Evolutionary conservation across 2,113 vertebrate species (phyloP).

Genomic region (Bettongia penicillata): DNA sequence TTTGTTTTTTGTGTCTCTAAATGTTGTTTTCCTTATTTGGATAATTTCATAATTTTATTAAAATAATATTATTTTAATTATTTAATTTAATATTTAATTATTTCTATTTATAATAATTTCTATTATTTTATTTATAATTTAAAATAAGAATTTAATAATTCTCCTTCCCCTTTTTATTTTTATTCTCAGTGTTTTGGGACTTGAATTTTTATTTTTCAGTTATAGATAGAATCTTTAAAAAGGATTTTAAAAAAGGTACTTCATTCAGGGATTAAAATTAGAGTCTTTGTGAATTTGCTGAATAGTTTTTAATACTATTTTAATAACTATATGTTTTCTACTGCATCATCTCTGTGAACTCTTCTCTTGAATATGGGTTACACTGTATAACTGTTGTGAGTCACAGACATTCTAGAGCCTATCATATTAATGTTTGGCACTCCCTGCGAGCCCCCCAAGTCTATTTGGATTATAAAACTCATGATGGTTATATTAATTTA

Average conservation of each 20-base stretch:
- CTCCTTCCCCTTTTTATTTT: background rate
- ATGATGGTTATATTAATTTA: constrained; percentile 63
- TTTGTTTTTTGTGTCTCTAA: background rate
- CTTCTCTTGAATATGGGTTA: constrained; percentile 28
- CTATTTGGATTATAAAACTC: constrained; percentile 67
- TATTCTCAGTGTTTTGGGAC: constrained; percentile 31
- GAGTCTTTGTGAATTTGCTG: constrained; percentile 34
- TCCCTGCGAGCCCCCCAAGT: constrained; percentile 40
- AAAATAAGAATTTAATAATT: constrained; percentile 16
- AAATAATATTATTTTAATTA: no score
- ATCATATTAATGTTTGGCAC: background rate
- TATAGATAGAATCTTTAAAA: constrained; percentile 27
- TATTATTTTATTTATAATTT: no score
- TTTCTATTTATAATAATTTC: no score
- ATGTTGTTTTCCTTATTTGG: background rate
- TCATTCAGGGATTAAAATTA: constrained; percentile 43
- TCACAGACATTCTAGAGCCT: background rate
- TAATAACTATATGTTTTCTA: constrained; percentile 30
- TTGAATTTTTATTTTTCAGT: constrained; percentile 40
- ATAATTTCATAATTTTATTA: constrained; percentile 13
- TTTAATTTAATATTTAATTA: no score
- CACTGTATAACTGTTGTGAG: background rate
- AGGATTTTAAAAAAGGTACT: background rate
- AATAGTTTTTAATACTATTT: constrained; percentile 55
- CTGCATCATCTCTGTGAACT: background rate